A percentile compares a stretch with the other conserved stretches of the same genome.
These are phyloP conservation scores for Pitangus sulphuratus DNA, from an alignment of 2,797 vertebrate genomes.

Conservation along the genomic window DNA sequence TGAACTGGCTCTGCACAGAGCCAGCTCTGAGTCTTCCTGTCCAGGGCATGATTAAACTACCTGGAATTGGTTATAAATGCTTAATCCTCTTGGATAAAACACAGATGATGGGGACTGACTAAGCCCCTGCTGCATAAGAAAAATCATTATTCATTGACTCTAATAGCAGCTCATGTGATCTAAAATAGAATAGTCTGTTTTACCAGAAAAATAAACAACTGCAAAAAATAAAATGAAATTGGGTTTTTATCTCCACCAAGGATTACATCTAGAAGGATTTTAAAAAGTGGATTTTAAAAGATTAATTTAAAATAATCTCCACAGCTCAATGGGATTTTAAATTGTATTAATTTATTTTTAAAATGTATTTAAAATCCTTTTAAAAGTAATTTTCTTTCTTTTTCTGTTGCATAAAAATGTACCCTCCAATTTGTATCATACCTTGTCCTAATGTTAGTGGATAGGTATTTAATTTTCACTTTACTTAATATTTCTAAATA, in stretches of 20 bases:
- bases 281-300: slow-evolving; percentile 59
- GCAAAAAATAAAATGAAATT: slow-evolving; percentile 35
- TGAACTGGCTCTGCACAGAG: neutral
- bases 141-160: slow-evolving; percentile 14
- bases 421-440: neutral
- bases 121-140: slow-evolving; percentile 4
- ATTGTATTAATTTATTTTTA: slow-evolving; percentile 45
- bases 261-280: slow-evolving; percentile 63
- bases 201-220: slow-evolving; percentile 18
- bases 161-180: neutral
- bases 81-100: slow-evolving; percentile 50
- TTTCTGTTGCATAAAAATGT: neutral
- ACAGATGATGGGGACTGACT: neutral
- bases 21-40: neutral
- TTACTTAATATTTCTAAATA: neutral
- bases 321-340: slow-evolving; percentile 21
- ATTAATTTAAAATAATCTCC: slow-evolving; percentile 63
- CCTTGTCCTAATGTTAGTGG: neutral
- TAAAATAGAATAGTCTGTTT: slow-evolving; percentile 33
- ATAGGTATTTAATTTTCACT: neutral
- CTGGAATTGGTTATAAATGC: slow-evolving; percentile 46
- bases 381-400: slow-evolving; percentile 16
- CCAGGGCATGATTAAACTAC: slow-evolving; percentile 54
- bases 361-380: neutral
- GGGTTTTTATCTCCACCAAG: slow-evolving; percentile 19